Evolutionary conservation across 2,888 invertebrate genomes (phyloP).

Genomic region (Lasioglossum leucozonium): DNA sequence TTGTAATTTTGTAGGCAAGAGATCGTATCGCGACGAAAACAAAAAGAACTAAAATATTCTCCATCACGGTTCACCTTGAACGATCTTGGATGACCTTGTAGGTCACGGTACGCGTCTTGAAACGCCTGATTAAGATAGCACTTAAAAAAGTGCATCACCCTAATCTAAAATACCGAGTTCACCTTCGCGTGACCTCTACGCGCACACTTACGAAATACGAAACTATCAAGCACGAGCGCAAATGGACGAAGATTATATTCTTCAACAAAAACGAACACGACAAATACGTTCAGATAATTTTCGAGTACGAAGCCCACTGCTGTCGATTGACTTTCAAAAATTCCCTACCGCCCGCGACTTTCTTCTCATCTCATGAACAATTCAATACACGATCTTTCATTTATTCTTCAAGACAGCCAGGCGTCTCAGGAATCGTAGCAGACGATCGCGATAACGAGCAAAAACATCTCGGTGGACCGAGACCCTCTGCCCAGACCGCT

Average conservation of each 20-base stretch:
- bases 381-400: not conserved
- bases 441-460: not conserved
- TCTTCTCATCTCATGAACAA: not conserved
- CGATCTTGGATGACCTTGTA: too few species aligned
- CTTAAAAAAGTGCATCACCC: too few species aligned
- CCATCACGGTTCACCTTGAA: too few species aligned
- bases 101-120: too few species aligned
- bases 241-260: not conserved
- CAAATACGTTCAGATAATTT: not conserved
- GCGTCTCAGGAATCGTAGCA: not conserved
- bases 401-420: not conserved
- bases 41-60: not conserved
- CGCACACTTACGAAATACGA: too few species aligned
- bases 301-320: not conserved
- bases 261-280: not conserved
- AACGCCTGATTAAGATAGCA: too few species aligned
- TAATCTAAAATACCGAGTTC: too few species aligned
- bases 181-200: too few species aligned
- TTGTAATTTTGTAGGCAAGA: not conserved
- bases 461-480: constrained; percentile 21
- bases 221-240: too few species aligned
- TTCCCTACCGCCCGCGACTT: not conserved
- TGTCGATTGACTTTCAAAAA: not conserved
- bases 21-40: not conserved
- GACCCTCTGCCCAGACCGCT: constrained; percentile 5